Base-by-base conservation (phyloP, 2,888 invertebrate species). In the Mythimna lalbum region DNA sequence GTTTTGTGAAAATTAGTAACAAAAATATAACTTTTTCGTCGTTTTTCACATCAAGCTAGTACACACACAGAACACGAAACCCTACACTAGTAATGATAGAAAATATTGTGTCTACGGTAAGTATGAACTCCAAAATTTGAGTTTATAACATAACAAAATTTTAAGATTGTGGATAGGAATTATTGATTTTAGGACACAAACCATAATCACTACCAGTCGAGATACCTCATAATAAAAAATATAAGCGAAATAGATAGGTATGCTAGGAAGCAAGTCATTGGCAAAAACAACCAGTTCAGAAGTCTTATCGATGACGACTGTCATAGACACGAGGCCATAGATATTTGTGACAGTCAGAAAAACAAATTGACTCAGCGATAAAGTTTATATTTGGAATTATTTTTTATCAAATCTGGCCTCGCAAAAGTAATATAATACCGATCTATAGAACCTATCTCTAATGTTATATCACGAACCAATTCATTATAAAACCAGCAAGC, bases 331-430 rank as follows among this genome's bases (percentile, higher is more conserved):
- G 52, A 23, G 23, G 23, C 23, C 23, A 52, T 21, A 21, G 36
- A 69, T 31, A 76, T 57, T 19, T 31, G 3, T 33, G 62, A 63
- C 56, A 62, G 12, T 9, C 2, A n/a, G 12, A 39, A 49, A 57
- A 23, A 52, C 56, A 43, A 7, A 68, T 17, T 62, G 69, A 52
- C 59, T 39, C 4, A 12, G 6, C 19, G 62, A 76, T 76, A 62
- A 3, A 39, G 10, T 17, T 27, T 21, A 36, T 27, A 39, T 21
- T 47, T 43, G 9, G n/a, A 31, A 14, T 57, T 7, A 2, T 10
- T 17, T 63, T 47, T 68, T 36, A 9, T 9, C 9, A 17, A 47
- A n/a, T 33, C 23, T 6, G 1, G 7, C 47, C n/a, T 66, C 61
- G 36, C 70, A 47, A 55, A 55, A 19, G 47, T 17, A 33, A 52